Evolutionary conservation across 2,113 vertebrate species (phyloP).

Genomic region (Gobio gobio): DNA sequence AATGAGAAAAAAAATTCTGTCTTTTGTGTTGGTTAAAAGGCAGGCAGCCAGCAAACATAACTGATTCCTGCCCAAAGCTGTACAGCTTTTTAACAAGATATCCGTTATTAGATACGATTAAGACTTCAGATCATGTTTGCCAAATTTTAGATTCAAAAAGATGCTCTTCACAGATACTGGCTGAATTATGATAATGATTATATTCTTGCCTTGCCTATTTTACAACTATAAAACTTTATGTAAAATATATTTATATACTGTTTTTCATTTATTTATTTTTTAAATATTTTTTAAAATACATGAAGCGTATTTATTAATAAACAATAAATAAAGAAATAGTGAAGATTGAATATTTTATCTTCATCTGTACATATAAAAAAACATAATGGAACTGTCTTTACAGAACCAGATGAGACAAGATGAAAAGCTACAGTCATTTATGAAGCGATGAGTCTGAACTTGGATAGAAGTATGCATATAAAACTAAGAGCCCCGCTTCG

Average conservation of each 20-base stretch:
- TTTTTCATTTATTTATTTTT: too few species aligned
- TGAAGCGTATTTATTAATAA: background rate
- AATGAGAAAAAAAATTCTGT: slow-evolving; percentile 2
- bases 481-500: background rate
- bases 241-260: too few species aligned
- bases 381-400: background rate
- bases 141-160: background rate
- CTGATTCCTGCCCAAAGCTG: slow-evolving; percentile 18
- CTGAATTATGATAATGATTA: background rate
- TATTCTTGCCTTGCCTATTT: background rate
- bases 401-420: background rate
- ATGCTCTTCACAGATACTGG: background rate
- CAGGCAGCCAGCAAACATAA: background rate
- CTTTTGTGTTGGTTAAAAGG: slow-evolving; percentile 1
- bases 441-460: background rate
- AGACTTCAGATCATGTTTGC: background rate
- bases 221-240: too few species aligned
- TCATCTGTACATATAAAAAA: background rate
- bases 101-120: background rate
- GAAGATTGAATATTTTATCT: background rate
- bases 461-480: background rate
- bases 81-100: slow-evolving; percentile 26
- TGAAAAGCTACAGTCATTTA: background rate
- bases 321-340: background rate
- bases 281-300: background rate